A percentile compares a stretch with the other conserved stretches of the same genome.
These are phyloP conservation scores for Epinotia nisella DNA, from an alignment of 2,888 invertebrate genomes.

Conservation along the genomic window DNA sequence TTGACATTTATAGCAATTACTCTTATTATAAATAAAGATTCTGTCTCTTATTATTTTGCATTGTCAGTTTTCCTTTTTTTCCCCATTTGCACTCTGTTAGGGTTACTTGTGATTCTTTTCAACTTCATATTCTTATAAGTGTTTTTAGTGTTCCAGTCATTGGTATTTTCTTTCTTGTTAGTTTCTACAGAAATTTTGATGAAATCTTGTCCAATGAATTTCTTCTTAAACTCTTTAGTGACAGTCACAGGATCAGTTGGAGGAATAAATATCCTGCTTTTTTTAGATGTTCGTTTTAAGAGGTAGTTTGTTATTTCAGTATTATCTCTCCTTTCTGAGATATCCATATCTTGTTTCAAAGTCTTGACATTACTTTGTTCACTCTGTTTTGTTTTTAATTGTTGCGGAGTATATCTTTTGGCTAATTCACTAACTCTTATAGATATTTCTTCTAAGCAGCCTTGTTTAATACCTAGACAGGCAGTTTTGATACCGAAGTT, in stretches of 20 bases:
- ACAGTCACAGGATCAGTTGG: conserved; percentile 49
- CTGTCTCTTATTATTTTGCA: conserved; percentile 58
- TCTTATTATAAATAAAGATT: conserved; percentile 64
- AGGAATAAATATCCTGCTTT: conserved; percentile 69
- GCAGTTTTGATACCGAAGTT: conserved; percentile 76
- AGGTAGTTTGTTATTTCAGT: conserved; percentile 54
- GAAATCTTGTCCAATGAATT: conserved; percentile 70
- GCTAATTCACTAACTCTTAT: conserved; percentile 57
- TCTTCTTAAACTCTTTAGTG: conserved; percentile 48
- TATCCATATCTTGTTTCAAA: conserved; percentile 43
- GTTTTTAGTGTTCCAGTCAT: conserved; percentile 46
- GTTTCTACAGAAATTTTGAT: conserved; percentile 62
- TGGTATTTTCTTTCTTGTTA: conserved; percentile 48
- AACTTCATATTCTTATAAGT: conserved; percentile 72
- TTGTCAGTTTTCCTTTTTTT: conserved; percentile 51
- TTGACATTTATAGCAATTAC: conserved; percentile 73
- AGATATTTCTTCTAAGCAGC: conserved; percentile 56
- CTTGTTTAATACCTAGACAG: conserved; percentile 69
- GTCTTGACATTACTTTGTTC: conserved; percentile 36
- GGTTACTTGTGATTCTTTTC: conserved; percentile 73
- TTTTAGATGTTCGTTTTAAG: conserved; percentile 69
- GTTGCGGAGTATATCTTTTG: conserved; percentile 39
- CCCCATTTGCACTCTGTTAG: conserved; percentile 68
- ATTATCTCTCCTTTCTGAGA: conserved; percentile 43
- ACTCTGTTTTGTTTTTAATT: conserved; percentile 49